Percentiles rank a stretch among this genome's conserved stretches.
phyloP scores from a whole-genome alignment of 2,113 vertebrate species.

The Dasyprocta punctata region DNA sequence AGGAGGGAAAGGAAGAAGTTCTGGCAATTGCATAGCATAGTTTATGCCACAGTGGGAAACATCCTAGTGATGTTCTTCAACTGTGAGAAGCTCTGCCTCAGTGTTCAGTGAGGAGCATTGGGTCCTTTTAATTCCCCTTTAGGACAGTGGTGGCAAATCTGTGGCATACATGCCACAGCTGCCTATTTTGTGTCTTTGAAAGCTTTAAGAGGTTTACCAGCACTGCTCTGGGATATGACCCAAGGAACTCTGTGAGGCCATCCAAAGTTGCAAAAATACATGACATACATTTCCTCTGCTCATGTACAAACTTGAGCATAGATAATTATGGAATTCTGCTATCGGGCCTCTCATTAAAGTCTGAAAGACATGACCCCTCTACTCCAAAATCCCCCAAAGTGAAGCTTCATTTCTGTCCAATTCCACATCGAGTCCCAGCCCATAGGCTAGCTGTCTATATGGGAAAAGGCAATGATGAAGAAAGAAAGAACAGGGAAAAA shows the following conservation, averaged over 20 bases:
- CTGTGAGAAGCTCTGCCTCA: not conserved
- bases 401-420: not conserved
- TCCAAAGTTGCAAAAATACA: not conserved
- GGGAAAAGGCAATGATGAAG: not conserved
- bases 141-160: not conserved
- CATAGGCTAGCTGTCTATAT: not conserved
- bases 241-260: not conserved
- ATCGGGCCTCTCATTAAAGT: not conserved
- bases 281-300: not conserved
- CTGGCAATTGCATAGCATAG: not conserved
- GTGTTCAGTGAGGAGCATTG: not conserved
- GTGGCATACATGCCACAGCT: not conserved
- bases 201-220: not conserved
- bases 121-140: not conserved
- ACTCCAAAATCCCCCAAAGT: not conserved
- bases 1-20: not conserved
- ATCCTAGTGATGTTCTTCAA: not conserved
- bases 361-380: not conserved
- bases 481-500: not conserved
- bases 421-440: not conserved
- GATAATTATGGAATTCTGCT: not conserved
- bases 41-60: not conserved
- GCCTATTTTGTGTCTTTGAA: not conserved
- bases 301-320: not conserved
- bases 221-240: not conserved